Conservation (phyloP, 2,797 vertebrate species). For the Sciurus vulgaris region DNA sequence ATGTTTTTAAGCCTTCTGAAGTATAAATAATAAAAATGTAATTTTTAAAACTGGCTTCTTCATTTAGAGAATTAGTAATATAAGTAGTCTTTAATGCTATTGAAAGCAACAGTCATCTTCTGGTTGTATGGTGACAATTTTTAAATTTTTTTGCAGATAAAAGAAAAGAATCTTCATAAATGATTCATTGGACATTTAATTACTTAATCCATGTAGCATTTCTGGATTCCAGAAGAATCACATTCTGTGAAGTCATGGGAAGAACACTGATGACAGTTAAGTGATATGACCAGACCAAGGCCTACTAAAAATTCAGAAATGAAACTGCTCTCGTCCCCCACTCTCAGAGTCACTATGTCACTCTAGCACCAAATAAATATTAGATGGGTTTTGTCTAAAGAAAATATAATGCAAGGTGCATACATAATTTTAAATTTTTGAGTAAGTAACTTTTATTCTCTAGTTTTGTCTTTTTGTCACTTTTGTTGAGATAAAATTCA, state of each 20-base stretch:
- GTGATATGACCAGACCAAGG: background rate
- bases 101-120: background rate
- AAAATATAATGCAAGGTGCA: background rate
- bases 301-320: background rate
- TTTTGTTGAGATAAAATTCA: slow-evolving; percentile 17
- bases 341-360: background rate
- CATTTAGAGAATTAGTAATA: background rate
- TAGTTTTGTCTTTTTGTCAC: background rate
- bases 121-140: background rate
- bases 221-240: background rate
- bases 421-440: background rate
- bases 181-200: background rate
- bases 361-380: background rate
- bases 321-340: background rate
- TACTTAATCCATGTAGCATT: background rate
- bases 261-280: background rate
- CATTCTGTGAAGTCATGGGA: background rate
- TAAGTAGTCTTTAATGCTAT: background rate
- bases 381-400: background rate
- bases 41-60: slow-evolving; percentile 8
- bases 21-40: background rate
- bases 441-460: background rate
- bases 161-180: background rate
- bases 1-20: background rate
- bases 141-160: background rate